These are phyloP conservation scores for Lithobates sylvaticus DNA, from an alignment of 2,797 vertebrate genomes.

Conservation along the genomic window DNA sequence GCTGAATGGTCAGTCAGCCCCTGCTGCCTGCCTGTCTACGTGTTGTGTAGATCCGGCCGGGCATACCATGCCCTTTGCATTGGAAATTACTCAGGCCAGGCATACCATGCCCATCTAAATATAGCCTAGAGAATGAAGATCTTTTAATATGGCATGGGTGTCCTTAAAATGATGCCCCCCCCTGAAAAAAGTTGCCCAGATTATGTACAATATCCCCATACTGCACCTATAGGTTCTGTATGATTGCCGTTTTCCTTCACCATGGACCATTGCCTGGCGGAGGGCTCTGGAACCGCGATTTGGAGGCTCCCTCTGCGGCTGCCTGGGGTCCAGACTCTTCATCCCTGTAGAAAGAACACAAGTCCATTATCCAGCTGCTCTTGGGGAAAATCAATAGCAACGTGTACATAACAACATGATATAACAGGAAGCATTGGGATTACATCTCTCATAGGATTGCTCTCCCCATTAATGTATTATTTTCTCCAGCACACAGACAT, in stretches of 20 bases:
- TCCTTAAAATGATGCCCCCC: too few relatives aligned
- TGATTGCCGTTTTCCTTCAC: conserved; percentile 4
- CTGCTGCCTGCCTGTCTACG: too few relatives aligned
- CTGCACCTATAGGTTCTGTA: conserved; percentile 9
- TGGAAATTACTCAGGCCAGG: too few relatives aligned
- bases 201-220: too few relatives aligned
- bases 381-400: conserved; percentile 20
- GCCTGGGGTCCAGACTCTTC: neutral
- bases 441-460: conserved; percentile 2
- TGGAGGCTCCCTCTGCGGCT: conserved; percentile 7
- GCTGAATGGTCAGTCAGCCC: too few relatives aligned
- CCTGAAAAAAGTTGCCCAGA: too few relatives aligned
- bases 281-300: conserved; percentile 6
- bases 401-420: conserved; percentile 14
- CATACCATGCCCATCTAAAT: too few relatives aligned
- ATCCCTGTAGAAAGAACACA: conserved; percentile 35
- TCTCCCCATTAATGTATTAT: neutral
- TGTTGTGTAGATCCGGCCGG: too few relatives aligned
- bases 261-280: conserved; percentile 50
- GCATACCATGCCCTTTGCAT: too few relatives aligned
- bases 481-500: neutral
- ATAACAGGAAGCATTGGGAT: neutral
- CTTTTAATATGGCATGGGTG: too few relatives aligned
- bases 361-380: conserved; percentile 23
- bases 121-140: too few relatives aligned